These are phyloP conservation scores for Procambarus virginalis DNA, from an alignment of 1,140 invertebrate genomes.

Conservation along the genomic window DNA sequence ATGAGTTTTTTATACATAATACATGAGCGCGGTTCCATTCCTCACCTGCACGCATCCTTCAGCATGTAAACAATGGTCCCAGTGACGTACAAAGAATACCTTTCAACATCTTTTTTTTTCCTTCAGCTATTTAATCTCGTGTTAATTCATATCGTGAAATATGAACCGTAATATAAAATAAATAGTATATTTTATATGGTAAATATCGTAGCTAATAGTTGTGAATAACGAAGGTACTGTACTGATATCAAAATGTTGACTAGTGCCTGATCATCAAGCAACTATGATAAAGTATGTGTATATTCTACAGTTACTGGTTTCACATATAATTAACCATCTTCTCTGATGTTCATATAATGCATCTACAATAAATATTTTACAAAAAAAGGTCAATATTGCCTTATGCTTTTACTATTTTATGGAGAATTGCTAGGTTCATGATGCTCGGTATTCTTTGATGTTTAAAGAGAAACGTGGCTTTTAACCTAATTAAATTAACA, in stretches of 20 bases:
- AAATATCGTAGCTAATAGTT: background rate
- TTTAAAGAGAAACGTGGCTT: background rate
- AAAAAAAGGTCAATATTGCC: too few relatives aligned
- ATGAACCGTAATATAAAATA: conserved; percentile 26
- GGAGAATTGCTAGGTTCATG: background rate
- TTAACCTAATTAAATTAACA: too few relatives aligned
- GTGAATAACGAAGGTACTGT: conserved; percentile 17
- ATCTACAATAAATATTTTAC: too few relatives aligned
- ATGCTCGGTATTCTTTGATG: background rate
- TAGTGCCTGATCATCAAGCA: conserved; percentile 15
- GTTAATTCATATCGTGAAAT: background rate
- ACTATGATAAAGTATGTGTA: background rate
- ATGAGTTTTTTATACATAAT: conserved; percentile 23
- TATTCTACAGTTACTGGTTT: too few relatives aligned
- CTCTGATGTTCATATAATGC: too few relatives aligned
- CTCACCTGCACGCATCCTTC: background rate
- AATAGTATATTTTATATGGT: background rate
- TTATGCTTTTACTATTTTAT: background rate
- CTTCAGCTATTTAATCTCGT: background rate
- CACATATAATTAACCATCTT: too few relatives aligned
- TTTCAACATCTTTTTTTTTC: conserved; percentile 10
- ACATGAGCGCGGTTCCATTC: conserved; percentile 11
- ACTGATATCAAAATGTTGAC: background rate
- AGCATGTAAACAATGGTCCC: conserved; percentile 41
- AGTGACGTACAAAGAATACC: conserved; percentile 4